These are phyloP conservation scores for Palythoa heliodiscus DNA, from an alignment of 92 coral and sea anemone genomes.

Conservation along the genomic window DNA sequence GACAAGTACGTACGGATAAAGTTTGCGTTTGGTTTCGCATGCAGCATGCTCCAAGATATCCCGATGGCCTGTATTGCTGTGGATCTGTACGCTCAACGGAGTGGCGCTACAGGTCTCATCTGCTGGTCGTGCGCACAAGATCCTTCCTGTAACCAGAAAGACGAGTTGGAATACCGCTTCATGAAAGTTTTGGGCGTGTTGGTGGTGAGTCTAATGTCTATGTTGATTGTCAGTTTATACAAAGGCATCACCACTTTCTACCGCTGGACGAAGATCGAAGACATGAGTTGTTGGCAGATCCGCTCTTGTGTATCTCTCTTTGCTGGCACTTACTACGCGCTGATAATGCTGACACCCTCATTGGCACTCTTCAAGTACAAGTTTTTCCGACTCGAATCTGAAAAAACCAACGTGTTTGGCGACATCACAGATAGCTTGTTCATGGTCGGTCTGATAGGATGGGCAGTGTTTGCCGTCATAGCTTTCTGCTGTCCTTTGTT, in stretches of 20 bases:
- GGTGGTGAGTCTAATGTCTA: conserved; percentile 58
- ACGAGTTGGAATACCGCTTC: conserved; percentile 55
- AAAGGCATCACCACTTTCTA: conserved; percentile 77
- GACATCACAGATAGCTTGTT: conserved; percentile 79
- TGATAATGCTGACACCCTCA: conserved; percentile 71
- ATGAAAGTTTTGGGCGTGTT: conserved; percentile 56
- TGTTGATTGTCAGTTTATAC: conserved; percentile 61
- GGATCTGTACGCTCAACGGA: conserved; percentile 62
- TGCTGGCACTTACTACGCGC: conserved; percentile 73
- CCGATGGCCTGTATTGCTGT: conserved; percentile 76
- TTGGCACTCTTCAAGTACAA: conserved; percentile 72
- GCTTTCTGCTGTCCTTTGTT: conserved; percentile 82
- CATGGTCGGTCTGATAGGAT: conserved; percentile 73
- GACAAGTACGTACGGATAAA: conserved; percentile 60
- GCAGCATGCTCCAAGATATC: conserved; percentile 79
- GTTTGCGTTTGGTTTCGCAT: conserved; percentile 72
- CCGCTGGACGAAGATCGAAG: conserved; percentile 81
- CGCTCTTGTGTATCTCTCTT: conserved; percentile 83
- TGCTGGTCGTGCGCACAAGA: conserved; percentile 81
- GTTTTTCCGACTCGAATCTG: conserved; percentile 68
- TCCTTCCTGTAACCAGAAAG: conserved; percentile 56
- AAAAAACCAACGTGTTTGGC: conserved; percentile 64
- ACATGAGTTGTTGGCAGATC: conserved; percentile 74
- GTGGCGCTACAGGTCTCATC: conserved; percentile 69
- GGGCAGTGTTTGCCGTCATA: conserved; percentile 76